Evolutionary conservation across 2,113 vertebrate genomes (phyloP).

Genomic region (Gavia stellata): DNA sequence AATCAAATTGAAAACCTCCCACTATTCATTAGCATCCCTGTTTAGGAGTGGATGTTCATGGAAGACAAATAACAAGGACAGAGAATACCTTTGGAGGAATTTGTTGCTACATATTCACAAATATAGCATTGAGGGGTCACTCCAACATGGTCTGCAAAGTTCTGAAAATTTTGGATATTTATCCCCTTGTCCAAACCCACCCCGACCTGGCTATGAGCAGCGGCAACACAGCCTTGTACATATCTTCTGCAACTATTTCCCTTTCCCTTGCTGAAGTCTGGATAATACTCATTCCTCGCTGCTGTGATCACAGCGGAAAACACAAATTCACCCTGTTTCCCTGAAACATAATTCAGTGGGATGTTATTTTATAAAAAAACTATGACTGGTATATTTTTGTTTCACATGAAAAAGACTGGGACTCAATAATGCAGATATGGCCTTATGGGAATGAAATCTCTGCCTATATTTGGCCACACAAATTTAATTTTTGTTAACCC

Average conservation of each 20-base stretch:
- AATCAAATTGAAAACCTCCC: fast-evolving
- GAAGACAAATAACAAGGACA: not conserved
- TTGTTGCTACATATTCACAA: not conserved
- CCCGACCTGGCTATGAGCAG: not conserved
- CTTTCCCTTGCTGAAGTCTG: not conserved
- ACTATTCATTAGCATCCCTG: not conserved
- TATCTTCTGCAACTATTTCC: not conserved
- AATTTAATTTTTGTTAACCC: conserved; percentile 30
- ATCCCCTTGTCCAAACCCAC: not conserved
- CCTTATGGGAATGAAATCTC: conserved; percentile 33
- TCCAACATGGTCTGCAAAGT: not conserved
- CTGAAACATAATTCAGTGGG: not conserved
- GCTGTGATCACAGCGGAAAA: not conserved
- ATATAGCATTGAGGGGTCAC: not conserved
- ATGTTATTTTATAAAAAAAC: conserved; percentile 3
- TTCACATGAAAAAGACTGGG: conserved; percentile 8
- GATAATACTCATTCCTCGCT: not conserved
- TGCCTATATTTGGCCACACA: conserved; percentile 5
- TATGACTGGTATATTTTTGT: conserved; percentile 29
- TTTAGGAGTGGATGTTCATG: not conserved
- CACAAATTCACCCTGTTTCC: not conserved
- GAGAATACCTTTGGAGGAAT: not conserved
- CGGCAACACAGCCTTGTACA: fast-evolving
- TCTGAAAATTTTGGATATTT: not conserved
- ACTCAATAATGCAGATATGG: conserved; percentile 25